A percentile compares a stretch with the other conserved stretches of the same genome.
Evolutionary conservation across 2,797 vertebrate species (phyloP).

Genomic region (Argya squamiceps): DNA sequence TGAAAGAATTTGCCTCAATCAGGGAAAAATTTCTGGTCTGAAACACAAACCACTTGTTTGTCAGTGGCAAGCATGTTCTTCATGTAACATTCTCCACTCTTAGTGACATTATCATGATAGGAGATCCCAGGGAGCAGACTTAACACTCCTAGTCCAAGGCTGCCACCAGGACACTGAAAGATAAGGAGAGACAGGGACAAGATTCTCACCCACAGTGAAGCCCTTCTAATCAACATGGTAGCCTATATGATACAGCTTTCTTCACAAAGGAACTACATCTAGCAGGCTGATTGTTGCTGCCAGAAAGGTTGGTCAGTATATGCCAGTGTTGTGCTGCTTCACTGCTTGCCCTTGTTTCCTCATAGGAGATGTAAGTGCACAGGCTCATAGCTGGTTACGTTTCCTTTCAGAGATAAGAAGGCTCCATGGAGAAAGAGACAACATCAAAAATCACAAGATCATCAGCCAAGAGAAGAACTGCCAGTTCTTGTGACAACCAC

Average conservation of each 20-base stretch:
- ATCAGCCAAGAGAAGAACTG: background rate
- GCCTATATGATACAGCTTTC: background rate
- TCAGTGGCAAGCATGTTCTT: background rate
- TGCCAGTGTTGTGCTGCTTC: background rate
- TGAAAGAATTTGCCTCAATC: background rate
- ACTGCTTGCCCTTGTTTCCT: background rate
- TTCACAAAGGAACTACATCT: background rate
- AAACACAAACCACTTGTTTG: background rate
- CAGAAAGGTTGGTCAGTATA: background rate
- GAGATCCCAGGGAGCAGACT: background rate
- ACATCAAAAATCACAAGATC: background rate
- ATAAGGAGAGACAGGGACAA: background rate
- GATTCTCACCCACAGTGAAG: background rate
- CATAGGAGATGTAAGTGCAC: background rate
- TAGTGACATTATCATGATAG: background rate
- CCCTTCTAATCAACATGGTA: background rate
- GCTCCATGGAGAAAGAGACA: background rate
- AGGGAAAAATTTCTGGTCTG: background rate
- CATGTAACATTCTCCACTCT: background rate
- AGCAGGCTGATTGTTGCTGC: background rate
- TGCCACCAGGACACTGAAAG: background rate
- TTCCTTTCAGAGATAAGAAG: background rate
- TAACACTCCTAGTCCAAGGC: background rate
- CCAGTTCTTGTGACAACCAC: background rate
- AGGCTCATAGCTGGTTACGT: background rate